phyloP scores from a whole-genome alignment of 2,797 vertebrate genomes.

The Phataginus tetradactyla region DNA sequence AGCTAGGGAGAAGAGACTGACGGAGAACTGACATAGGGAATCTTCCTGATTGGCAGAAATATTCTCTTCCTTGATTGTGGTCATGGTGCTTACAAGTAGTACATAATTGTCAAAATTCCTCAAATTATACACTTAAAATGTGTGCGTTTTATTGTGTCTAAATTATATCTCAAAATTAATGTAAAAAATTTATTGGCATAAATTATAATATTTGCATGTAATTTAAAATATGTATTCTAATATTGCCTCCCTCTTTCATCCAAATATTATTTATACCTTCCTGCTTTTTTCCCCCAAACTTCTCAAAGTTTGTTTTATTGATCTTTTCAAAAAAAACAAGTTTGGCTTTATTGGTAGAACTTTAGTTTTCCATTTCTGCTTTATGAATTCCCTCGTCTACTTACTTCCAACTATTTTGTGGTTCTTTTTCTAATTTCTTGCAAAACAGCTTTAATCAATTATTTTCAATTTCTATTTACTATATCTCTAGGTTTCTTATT shows the following conservation, averaged over 20 bases:
- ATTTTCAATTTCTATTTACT: slow-evolving; percentile 5
- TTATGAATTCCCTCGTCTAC: neutral
- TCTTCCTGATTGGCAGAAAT: neutral
- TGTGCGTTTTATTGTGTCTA: neutral
- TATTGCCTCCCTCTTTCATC: neutral
- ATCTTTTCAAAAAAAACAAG: neutral
- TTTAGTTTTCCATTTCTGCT: neutral
- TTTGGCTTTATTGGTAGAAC: neutral
- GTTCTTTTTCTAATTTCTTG: slow-evolving; percentile 31
- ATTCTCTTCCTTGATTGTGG: neutral
- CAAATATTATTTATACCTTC: neutral
- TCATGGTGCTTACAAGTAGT: neutral
- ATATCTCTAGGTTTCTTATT: neutral
- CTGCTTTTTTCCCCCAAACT: neutral
- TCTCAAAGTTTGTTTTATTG: neutral
- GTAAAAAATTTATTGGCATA: neutral
- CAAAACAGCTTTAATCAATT: slow-evolving; percentile 14
- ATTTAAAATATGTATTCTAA: neutral
- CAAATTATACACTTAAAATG: neutral
- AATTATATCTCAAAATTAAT: neutral
- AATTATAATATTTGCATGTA: neutral
- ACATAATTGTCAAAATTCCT: neutral
- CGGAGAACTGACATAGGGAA: neutral
- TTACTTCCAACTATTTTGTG: neutral
- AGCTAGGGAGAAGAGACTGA: neutral